Percentiles rank a stretch among this genome's conserved stretches.
Conservation (phyloP, 2,888 invertebrate species). For the Xestia ashworthii region DNA sequence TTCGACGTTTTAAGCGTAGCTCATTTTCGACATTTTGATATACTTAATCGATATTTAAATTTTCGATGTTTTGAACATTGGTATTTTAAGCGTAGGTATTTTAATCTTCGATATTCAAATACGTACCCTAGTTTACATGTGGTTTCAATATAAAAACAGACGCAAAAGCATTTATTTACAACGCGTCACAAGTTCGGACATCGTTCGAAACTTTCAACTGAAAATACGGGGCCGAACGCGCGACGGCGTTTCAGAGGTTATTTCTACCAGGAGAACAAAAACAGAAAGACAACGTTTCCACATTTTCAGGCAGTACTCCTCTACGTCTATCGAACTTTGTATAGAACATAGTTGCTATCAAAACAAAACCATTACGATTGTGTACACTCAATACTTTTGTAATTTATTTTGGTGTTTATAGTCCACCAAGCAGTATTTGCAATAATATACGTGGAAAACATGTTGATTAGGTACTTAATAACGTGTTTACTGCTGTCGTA, state of each 20-base stretch:
- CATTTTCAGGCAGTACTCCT: slow-evolving; percentile 16
- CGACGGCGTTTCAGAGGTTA: slow-evolving; percentile 72
- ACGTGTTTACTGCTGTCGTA: slow-evolving; percentile 22
- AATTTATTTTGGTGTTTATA: slow-evolving; percentile 46
- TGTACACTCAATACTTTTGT: slow-evolving; percentile 42
- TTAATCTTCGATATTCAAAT: too few relatives aligned
- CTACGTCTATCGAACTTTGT: slow-evolving; percentile 9
- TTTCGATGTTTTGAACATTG: too few relatives aligned
- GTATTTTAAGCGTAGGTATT: too few relatives aligned
- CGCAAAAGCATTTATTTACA: background rate
- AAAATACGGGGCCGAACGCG: slow-evolving; percentile 44
- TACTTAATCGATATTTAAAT: too few relatives aligned
- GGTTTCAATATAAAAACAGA: background rate
- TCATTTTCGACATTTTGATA: too few relatives aligned
- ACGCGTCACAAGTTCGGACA: background rate
- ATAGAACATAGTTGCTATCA: slow-evolving; percentile 20
- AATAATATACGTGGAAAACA: slow-evolving; percentile 27
- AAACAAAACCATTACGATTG: slow-evolving; percentile 59
- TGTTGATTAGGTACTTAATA: slow-evolving; percentile 26
- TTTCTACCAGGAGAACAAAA: slow-evolving; percentile 70
- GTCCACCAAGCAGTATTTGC: background rate
- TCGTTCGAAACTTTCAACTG: slow-evolving; percentile 28
- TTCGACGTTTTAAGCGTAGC: too few relatives aligned
- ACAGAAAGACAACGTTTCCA: slow-evolving; percentile 11
- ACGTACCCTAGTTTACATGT: too few relatives aligned